phyloP scores from a whole-genome alignment of 2,113 vertebrate genomes.

The Cololabis saira region DNA sequence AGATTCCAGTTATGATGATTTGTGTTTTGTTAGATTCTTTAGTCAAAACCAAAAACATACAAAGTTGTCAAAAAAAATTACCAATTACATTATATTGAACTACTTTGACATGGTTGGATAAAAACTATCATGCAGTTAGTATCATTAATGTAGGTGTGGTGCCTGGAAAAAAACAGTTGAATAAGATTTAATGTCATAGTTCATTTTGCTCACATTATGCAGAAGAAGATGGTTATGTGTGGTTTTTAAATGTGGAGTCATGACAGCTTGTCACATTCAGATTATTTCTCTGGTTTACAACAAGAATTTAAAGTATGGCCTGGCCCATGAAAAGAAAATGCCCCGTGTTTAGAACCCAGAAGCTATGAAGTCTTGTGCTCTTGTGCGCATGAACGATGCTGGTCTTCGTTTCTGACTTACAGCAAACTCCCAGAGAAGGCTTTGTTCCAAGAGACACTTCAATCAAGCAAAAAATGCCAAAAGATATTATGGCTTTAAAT shows the following conservation, averaged over 20 bases:
- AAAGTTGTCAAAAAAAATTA: no score
- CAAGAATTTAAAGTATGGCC: background rate
- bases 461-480: conserved; percentile 6
- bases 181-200: no score
- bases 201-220: no score
- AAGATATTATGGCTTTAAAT: conserved; percentile 20
- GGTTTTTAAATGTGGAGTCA: no score
- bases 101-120: no score
- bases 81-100: no score
- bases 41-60: no score
- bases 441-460: conserved; percentile 22
- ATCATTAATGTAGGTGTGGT: no score
- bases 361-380: conserved; percentile 33
- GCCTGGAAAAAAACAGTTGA: no score
- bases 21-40: background rate
- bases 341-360: conserved; percentile 33
- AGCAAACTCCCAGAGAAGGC: conserved; percentile 31
- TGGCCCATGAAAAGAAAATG: conserved; percentile 12
- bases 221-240: no score
- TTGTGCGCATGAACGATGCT: conserved; percentile 51
- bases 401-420: conserved; percentile 23
- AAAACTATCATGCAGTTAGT: no score
- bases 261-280: no score
- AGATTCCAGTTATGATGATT: background rate
- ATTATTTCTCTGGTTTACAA: conserved; percentile 8